Conservation (phyloP, 2,113 vertebrate species). For the Paraplagusia blochii region DNA sequence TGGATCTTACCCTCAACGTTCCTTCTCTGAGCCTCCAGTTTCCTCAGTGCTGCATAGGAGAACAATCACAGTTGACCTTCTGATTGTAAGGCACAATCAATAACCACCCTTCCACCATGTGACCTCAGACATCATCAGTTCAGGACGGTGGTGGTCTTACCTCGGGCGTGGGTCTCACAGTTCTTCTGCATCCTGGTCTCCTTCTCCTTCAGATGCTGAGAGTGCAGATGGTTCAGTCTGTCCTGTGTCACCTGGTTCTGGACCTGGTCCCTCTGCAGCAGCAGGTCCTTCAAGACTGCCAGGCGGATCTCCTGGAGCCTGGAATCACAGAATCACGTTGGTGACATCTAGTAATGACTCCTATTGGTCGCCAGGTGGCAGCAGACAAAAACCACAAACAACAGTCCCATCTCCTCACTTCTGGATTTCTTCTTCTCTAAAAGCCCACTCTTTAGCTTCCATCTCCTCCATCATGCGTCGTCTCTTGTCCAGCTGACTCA, state of each 20-base stretch:
- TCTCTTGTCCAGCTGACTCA: slow-evolving; percentile 77
- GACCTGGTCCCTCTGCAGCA: slow-evolving; percentile 70
- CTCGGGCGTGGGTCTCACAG: slow-evolving; percentile 59
- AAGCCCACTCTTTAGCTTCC: slow-evolving; percentile 91
- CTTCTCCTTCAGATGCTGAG: slow-evolving; percentile 70
- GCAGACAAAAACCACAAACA: neutral
- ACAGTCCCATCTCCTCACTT: slow-evolving; percentile 76
- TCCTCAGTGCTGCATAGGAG: slow-evolving; percentile 80
- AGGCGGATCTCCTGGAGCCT: slow-evolving; percentile 85
- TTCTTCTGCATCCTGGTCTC: slow-evolving; percentile 76
- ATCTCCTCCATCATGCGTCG: slow-evolving; percentile 87
- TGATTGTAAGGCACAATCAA: no score
- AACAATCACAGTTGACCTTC: no score
- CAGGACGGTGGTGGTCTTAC: slow-evolving; percentile 43
- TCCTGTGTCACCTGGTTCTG: slow-evolving; percentile 64
- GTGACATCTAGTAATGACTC: no score
- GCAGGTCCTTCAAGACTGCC: slow-evolving; percentile 75
- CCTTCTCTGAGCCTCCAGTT: slow-evolving; percentile 75
- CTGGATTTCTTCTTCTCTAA: slow-evolving; percentile 88
- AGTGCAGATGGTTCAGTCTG: slow-evolving; percentile 72
- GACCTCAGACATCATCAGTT: neutral
- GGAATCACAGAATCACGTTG: slow-evolving; percentile 4
- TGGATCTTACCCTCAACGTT: slow-evolving; percentile 78
- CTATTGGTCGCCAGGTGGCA: no score
- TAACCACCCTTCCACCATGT: no score